phyloP scores from a whole-genome alignment of 2,113 vertebrate genomes.

The Mungos mungo region DNA sequence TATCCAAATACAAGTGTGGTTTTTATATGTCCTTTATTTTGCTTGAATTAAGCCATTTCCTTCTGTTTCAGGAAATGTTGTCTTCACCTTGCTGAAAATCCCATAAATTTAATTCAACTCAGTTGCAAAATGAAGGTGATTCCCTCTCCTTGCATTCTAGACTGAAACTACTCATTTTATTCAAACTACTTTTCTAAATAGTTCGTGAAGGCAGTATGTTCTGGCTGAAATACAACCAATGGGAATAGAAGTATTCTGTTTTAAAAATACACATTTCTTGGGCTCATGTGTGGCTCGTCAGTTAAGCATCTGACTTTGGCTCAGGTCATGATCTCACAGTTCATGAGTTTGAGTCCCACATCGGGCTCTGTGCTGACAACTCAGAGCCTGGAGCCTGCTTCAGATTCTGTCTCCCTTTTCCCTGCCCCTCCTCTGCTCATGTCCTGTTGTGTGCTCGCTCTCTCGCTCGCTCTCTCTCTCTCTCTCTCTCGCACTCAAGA shows the following conservation, averaged over 20 bases:
- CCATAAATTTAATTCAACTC: conserved; percentile 54
- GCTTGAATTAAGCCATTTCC: conserved; percentile 59
- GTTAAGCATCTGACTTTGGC: too few species aligned
- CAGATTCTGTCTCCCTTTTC: too few species aligned
- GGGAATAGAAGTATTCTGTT: not conserved
- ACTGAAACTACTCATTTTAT: conserved; percentile 61
- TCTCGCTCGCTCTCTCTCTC: too few species aligned
- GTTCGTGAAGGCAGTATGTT: not conserved
- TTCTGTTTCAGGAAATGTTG: conserved; percentile 46
- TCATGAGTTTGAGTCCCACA: too few species aligned
- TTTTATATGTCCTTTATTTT: conserved; percentile 44
- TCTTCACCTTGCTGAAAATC: conserved; percentile 58
- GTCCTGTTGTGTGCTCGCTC: too few species aligned
- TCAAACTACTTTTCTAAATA: conserved; percentile 46
- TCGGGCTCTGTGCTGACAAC: too few species aligned
- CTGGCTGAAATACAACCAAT: not conserved
- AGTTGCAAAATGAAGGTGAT: conserved; percentile 60
- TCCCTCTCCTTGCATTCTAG: conserved; percentile 41
- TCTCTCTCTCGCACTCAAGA: too few species aligned
- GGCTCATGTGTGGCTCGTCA: too few species aligned
- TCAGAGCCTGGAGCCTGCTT: too few species aligned
- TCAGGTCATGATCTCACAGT: too few species aligned
- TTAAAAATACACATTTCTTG: not conserved
- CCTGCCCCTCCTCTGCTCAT: too few species aligned
- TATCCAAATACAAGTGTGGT: conserved; percentile 11